phyloP scores from a whole-genome alignment of 2,888 invertebrate genomes.

The Silvanus unidentatus region DNA sequence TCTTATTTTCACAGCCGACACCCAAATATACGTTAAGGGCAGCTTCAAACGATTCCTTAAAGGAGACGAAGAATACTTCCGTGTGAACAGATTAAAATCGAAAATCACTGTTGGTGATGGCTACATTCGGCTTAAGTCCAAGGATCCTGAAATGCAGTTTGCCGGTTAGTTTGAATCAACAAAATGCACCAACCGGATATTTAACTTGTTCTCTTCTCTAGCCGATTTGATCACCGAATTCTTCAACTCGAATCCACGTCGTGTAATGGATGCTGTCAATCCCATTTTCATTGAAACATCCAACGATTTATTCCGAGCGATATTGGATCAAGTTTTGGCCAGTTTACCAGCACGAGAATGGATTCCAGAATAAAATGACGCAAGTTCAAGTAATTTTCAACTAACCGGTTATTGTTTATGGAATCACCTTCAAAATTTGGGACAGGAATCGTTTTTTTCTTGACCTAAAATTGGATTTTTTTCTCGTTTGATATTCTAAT shows the following conservation, averaged over 20 bases:
- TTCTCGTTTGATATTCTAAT: no score
- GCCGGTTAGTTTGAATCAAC: conserved; percentile 46
- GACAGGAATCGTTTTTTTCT: no score
- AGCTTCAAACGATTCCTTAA: conserved; percentile 53
- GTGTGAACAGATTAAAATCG: conserved; percentile 54
- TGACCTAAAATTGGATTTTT: no score
- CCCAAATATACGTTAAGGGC: conserved; percentile 55
- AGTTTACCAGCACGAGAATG: conserved; percentile 56
- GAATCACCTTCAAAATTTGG: no score
- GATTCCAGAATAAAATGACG: conserved; percentile 46
- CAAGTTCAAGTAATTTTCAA: neutral
- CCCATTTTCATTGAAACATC: conserved; percentile 65
- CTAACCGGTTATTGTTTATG: no score
- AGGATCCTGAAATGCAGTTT: conserved; percentile 52
- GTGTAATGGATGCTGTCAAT: conserved; percentile 61
- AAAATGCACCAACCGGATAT: conserved; percentile 1
- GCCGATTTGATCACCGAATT: conserved; percentile 63
- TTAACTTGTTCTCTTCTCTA: conserved; percentile 34
- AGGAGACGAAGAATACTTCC: conserved; percentile 57
- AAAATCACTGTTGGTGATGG: conserved; percentile 60
- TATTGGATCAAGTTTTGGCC: conserved; percentile 55
- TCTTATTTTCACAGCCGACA: conserved; percentile 39
- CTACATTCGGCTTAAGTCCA: conserved; percentile 52
- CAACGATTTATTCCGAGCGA: conserved; percentile 55
- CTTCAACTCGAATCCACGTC: conserved; percentile 62